These are phyloP conservation scores for Gorsachius goisagi DNA, from an alignment of 2,113 vertebrate species.

Conservation along the genomic window DNA sequence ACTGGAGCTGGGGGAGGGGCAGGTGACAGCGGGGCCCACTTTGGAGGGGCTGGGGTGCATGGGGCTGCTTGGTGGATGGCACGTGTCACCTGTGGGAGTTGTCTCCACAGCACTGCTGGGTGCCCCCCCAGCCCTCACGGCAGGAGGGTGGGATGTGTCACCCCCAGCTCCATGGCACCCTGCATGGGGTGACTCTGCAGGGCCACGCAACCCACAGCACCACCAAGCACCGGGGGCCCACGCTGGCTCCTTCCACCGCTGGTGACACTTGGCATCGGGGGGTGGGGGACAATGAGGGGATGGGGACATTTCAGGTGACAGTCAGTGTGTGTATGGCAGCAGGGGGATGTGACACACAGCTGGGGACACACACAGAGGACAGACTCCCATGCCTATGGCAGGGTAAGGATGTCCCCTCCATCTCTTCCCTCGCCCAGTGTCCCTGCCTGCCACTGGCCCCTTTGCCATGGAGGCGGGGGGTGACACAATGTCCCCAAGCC, in stretches of 20 bases:
- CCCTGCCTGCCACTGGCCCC: accelerated
- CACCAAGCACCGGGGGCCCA: not conserved
- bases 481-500: not conserved
- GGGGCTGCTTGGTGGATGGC: not conserved
- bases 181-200: not conserved
- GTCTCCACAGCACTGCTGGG: not conserved
- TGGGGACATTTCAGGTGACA: not conserved
- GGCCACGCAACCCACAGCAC: not conserved
- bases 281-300: too few species aligned
- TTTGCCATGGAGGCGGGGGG: not conserved
- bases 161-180: not conserved
- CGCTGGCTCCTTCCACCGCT: not conserved
- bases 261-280: not conserved
- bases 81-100: not conserved
- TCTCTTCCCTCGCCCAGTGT: not conserved
- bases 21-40: not conserved
- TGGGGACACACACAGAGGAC: too few species aligned
- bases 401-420: not conserved
- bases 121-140: not conserved
- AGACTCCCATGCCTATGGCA: accelerated
- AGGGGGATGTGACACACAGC: not conserved
- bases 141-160: not conserved
- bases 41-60: accelerated
- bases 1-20: not conserved
- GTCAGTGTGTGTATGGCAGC: too few species aligned